Base-by-base conservation (phyloP, 2,888 invertebrate genomes). In the Tachina lurida region DNA sequence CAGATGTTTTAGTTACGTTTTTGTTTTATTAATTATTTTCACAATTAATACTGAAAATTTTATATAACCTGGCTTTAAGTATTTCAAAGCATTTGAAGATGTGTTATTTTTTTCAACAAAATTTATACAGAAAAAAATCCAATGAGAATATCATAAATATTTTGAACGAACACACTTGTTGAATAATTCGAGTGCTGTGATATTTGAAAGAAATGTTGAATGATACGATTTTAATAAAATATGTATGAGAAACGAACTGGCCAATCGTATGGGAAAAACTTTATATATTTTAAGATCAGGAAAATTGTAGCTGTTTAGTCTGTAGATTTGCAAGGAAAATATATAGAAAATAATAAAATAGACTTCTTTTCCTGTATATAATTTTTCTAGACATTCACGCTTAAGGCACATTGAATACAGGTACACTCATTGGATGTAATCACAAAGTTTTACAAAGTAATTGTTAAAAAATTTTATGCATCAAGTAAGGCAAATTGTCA, bases 161-260 rank as follows among this genome's bases (percentile, higher is more conserved):
- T 58, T 54, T 56, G 17, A 81, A 81, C 65, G 31, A 31, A 79
- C 19, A 47, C 17, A 73, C 12, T 79, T 63, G 10, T 31, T 63
- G 45, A 78, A 31, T 4, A 31, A 54, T 15, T 54, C 19, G 7
- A 39, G 74, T 74, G 74, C 67, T 52, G 31, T 7, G 31, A 15
- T 43, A 73, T 67, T 73, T 49, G 9, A n/a, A 67, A 41, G 9
- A 60, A 49, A 65, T 56, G 31, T 71, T 43, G 31, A 62, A 60
- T 68, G 58, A 8, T 15, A 49, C n/a, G 17, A 52, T 45, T n/a
- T 10, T 39, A 31, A 31, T 31, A 22, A 77, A 49, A 60, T 41
- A 52, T 62, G 49, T 19, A 67, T 67, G 58, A 73, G 41, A 65
- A 58, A 65, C 73, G 71, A 31, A 43, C 49, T 81, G 80, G 80